Evolutionary conservation across 2,888 invertebrate species (phyloP).

Genomic region (Hypomecis atomaria): DNA sequence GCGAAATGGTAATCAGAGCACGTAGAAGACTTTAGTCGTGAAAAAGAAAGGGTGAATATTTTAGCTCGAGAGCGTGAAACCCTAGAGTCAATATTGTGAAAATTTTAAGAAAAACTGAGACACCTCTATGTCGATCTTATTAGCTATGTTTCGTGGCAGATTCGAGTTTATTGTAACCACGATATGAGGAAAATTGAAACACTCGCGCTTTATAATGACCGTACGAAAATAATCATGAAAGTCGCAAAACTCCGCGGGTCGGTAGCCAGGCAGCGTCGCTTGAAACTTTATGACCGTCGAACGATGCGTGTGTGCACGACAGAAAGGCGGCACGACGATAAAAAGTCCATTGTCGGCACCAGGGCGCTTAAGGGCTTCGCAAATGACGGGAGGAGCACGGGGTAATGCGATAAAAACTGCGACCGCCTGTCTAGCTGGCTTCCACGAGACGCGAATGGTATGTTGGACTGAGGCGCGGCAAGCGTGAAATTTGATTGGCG

Average conservation of each 20-base stretch:
- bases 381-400: slow-evolving; percentile 71
- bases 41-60: slow-evolving; percentile 30
- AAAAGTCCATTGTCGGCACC: slow-evolving; percentile 77
- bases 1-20: slow-evolving; percentile 31
- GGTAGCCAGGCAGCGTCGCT: slow-evolving; percentile 57
- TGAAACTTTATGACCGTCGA: slow-evolving; percentile 70
- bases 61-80: slow-evolving; percentile 3
- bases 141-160: too few relatives aligned
- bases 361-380: slow-evolving; percentile 66
- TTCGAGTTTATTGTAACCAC: not conserved
- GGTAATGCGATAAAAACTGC: slow-evolving; percentile 74
- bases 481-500: slow-evolving; percentile 70
- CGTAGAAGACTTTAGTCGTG: slow-evolving; percentile 27
- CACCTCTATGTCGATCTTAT: too few relatives aligned
- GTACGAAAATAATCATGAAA: slow-evolving; percentile 53
- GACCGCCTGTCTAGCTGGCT: slow-evolving; percentile 57
- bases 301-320: slow-evolving; percentile 69
- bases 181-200: slow-evolving; percentile 49
- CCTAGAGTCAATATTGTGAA: not conserved
- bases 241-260: slow-evolving; percentile 59
- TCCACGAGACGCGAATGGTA: slow-evolving; percentile 62
- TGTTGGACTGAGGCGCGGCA: slow-evolving; percentile 59
- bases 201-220: slow-evolving; percentile 1
- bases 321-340: slow-evolving; percentile 70
- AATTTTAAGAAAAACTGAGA: not conserved